Evolutionary conservation across 2,113 vertebrate species (phyloP), one percentile per base, ranked within the genome.

Genomic region (Xiphophorus couchianus): DNA sequence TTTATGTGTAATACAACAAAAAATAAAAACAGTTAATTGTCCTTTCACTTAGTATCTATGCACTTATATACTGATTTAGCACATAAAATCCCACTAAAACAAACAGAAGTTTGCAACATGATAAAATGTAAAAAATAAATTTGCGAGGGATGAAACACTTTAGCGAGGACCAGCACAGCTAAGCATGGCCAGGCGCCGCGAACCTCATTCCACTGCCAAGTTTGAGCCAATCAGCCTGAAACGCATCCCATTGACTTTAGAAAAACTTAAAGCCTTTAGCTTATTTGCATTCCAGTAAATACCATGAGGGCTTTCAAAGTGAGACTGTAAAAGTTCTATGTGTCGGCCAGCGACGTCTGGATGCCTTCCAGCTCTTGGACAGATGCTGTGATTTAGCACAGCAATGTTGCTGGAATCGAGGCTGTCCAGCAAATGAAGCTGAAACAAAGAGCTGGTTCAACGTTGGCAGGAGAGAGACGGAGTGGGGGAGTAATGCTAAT

Each of bases 361-460:
- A 92, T 51, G 58, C 19, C 0, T 27, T 90, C 90, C 91, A 91
- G 77, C 8, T 0, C 71, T 10, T 66, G 73, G 85, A 93, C 90
- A 93, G 83, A 91, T 69, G 82, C 75, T 73, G 80, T 78, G 90
- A 93, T 90, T 90, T 84, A 93, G 80, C 75, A 87, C 54, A 76
- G 12, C 44, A 19, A 7, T 17, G 15, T 67, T 29, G 84, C 72
- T 81, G 75, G 82, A 87, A 86, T 85, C 78, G 66, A 29, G 78
- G 13, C 69, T 2, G 74, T 82, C 82, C 76, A 78, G 69, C 76
- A 69, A 37, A 48, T 2, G 66, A 66, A 29, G 69, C 69, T 54
- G 66, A 91, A 87, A 94, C 94, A 95, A 94, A 94, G 92, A 80
- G 82, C 80, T 17, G 79, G 80, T 93, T 94, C 87, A 94, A 84